Evolutionary conservation across 2,888 invertebrate species (phyloP), one percentile per base, ranked within the genome.

Genomic region (Buathra laborator): DNA sequence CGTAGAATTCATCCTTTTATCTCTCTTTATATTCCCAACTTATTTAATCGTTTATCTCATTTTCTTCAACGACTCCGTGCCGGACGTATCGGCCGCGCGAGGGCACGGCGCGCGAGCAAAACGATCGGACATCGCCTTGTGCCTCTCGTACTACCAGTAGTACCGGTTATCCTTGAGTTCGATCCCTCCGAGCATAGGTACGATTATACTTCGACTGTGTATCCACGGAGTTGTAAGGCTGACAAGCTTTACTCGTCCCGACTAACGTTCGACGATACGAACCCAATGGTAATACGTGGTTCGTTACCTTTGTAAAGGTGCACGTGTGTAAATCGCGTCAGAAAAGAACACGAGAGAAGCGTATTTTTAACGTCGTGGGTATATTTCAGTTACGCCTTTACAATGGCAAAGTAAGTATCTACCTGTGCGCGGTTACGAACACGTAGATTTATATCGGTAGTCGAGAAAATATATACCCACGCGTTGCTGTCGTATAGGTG

Each of bases 141-240:
- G 48, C 70, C 43, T 9, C 48, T 59, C 67, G 75, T 86, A 77
- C 83, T 37, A 37, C 37, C 71, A 68, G 75, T 71, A 72, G 46
- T 88, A 92, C 92, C 89, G 89, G 93, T 93, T 93, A 93, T 93
- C 93, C 93, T 93, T 93, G 93, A 92, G 93, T 92, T 92, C 91
- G 92, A 92, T 91, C 89, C 91, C 90, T 89, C 86, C 85, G 87
- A 37, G 29, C 53, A 81, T 67, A 68, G 53, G 74, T 75, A 78
- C 79, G 44, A 80, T 72, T 75, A 59, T 62, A 74, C 77, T 81
- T 81, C 79, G 78, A 53, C 80, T 82, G 85, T 75, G 62, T 56
- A 81, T 77, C 48, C 62, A 37, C 44, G 67, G 74, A 66, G 51
- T 43, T 67, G 51, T 37, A 43, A 37, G 37, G 37, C 37, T 37